Conservation (phyloP, 2,797 vertebrate genomes). For the Erpetoichthys calabaricus region DNA sequence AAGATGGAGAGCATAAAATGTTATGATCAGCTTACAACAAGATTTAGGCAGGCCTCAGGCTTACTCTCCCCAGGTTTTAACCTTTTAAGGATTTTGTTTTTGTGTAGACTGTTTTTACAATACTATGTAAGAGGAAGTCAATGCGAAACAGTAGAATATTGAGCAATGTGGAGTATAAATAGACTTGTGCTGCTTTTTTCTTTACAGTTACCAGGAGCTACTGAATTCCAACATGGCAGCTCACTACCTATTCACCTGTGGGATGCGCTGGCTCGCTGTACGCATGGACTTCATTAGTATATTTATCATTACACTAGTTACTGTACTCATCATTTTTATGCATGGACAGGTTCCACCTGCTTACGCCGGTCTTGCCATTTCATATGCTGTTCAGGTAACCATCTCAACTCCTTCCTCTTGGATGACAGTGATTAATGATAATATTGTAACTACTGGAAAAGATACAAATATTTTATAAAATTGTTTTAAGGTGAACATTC, state of each 20-base stretch:
- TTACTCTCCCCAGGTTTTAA: too few species aligned
- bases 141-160: too few species aligned
- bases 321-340: constrained; percentile 59
- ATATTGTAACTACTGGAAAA: background rate
- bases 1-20: too few species aligned
- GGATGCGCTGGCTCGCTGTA: constrained; percentile 63
- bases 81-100: too few species aligned
- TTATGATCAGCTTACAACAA: too few species aligned
- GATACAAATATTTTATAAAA: too few species aligned
- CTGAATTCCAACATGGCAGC: constrained; percentile 64
- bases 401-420: background rate
- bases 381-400: constrained; percentile 60
- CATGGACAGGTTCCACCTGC: constrained; percentile 57
- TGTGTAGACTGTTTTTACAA: too few species aligned
- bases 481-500: too few species aligned
- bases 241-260: constrained; percentile 64
- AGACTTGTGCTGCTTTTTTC: too few species aligned
- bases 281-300: constrained; percentile 68
- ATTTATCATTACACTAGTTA: constrained; percentile 47
- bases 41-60: too few species aligned
- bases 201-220: constrained; percentile 55
- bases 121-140: too few species aligned
- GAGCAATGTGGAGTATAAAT: too few species aligned
- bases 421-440: background rate
- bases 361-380: constrained; percentile 62